Base-by-base conservation (phyloP, 1,140 invertebrate genomes). In the Tribolium madens region DNA sequence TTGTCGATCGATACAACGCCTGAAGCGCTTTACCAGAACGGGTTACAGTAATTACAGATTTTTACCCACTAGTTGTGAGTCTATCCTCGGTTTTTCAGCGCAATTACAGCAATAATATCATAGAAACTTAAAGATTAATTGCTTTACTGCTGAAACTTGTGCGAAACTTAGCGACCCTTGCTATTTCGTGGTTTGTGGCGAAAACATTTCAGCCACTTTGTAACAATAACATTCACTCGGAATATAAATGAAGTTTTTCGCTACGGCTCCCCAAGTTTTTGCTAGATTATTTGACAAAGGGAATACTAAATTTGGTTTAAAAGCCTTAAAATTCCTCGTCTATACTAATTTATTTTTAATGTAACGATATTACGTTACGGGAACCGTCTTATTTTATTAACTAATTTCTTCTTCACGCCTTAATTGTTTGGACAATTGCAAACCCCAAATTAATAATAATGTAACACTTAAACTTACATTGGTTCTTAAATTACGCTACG, bases 81-180 rank as follows among this genome's bases (percentile, higher is more conserved):
- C 18, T 57, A 6, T 26, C 21, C 9, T 64, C 36, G 6, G 26
- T 64, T 64, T 64, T 26, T 64, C 17, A 26, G 13, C 13, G 36
- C 72, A 74, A 57, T 74, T 57, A 74, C 72, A 74, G 72, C 72
- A 53, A 57, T 73, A 73, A 73, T 74, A 74, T 74, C 72, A 74
- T 74, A 74, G 72, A 74, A 74, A 74, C 47, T 74, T 74, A 74
- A 74, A 74, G 72, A 74, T 74, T 74, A 74, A 74, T 74, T 74
- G 50, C 52, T 52, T 74, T 57, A 74, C 47, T 74, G 72, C 48
- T 74, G 50, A 57, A 74, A 57, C 47, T 74, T 74, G 72, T 74
- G 57, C 48, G 48, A 74, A 74, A 74, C 72, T 74, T 74, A 36
- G 72, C 48, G 52, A 50, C 47, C 68, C 52, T 74, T 74, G 72